Evolutionary conservation across 1,140 invertebrate genomes (phyloP).

Genomic region (Palaemon carinicauda): DNA sequence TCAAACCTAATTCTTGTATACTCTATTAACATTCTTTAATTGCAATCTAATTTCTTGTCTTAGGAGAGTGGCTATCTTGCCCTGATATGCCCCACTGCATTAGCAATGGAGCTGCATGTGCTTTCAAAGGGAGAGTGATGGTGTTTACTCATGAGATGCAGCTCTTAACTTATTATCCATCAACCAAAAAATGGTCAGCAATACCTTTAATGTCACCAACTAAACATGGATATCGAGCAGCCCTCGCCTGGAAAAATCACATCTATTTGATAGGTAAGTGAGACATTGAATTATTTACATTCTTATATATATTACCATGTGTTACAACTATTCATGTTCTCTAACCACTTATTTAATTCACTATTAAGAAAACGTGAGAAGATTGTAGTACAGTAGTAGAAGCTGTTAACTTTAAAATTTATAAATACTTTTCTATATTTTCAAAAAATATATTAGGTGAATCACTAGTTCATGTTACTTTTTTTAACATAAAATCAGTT

Average conservation of each 20-base stretch:
- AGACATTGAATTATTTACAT: background rate
- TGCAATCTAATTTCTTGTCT: background rate
- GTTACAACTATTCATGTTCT: background rate
- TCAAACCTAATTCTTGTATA: background rate
- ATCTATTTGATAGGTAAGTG: constrained; percentile 37
- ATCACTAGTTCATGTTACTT: too few relatives aligned
- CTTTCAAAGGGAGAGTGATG: constrained; percentile 32
- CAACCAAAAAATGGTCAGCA: constrained; percentile 28
- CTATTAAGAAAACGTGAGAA: too few relatives aligned
- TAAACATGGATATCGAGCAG: constrained; percentile 36
- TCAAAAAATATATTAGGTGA: too few relatives aligned
- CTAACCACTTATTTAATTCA: background rate
- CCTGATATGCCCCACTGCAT: constrained; percentile 40
- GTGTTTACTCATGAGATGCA: constrained; percentile 45
- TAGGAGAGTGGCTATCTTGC: constrained; percentile 26
- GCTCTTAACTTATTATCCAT: constrained; percentile 32
- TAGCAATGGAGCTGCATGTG: constrained; percentile 31
- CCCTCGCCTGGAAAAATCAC: constrained; percentile 15
- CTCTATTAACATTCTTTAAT: too few relatives aligned
- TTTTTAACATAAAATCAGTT: too few relatives aligned
- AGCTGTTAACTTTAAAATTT: too few relatives aligned
- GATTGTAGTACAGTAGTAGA: too few relatives aligned
- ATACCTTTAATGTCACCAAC: constrained; percentile 28
- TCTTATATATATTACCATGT: background rate
- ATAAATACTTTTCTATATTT: too few relatives aligned